These are phyloP conservation scores for Platanista minor DNA, from an alignment of 2,113 vertebrate species.

Conservation along the genomic window DNA sequence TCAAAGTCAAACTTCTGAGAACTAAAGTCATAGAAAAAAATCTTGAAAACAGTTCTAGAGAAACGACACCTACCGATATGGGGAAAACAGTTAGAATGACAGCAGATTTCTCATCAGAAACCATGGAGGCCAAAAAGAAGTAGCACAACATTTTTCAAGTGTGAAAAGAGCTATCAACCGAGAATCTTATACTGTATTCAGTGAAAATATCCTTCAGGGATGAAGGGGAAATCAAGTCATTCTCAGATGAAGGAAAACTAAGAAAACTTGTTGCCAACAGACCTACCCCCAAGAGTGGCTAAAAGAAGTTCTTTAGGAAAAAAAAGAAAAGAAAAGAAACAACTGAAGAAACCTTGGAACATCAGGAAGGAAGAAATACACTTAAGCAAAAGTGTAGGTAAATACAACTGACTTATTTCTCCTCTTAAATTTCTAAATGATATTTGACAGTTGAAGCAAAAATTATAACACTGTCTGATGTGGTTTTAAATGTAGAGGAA, in stretches of 20 bases:
- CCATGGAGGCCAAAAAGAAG: background rate
- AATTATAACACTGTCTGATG: background rate
- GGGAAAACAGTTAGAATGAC: background rate
- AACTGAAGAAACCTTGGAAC: background rate
- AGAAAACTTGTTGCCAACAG: background rate
- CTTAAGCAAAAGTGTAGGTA: background rate
- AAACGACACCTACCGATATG: background rate
- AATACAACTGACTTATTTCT: background rate
- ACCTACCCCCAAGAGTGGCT: background rate
- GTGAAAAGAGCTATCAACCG: background rate
- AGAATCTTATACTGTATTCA: background rate
- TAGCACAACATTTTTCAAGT: background rate
- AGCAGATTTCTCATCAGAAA: background rate
- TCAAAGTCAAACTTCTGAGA: background rate
- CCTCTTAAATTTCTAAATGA: slow-evolving; percentile 10
- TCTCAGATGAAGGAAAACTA: background rate
- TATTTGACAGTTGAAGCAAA: slow-evolving; percentile 3
- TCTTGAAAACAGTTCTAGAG: background rate
- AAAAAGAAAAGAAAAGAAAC: background rate
- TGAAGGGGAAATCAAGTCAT: background rate
- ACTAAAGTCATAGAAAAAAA: background rate
- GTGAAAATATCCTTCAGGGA: background rate
- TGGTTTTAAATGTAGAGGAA: background rate
- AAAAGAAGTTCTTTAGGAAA: background rate
- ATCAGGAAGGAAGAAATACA: background rate